These are phyloP conservation scores for Petrocephalus sullivani DNA, from an alignment of 2,797 vertebrate species.

Conservation along the genomic window DNA sequence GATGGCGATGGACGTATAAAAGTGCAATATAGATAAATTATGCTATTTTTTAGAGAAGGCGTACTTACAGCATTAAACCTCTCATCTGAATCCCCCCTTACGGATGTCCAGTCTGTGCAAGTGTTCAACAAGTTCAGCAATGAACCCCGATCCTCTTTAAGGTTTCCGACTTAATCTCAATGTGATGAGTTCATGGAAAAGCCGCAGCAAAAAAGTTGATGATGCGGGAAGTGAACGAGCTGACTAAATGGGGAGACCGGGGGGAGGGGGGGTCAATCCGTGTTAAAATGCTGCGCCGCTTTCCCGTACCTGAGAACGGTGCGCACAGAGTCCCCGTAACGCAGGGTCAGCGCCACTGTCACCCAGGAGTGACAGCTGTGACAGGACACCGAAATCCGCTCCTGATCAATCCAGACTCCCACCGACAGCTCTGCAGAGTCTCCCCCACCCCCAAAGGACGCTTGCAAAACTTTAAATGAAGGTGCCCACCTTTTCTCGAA, in stretches of 20 bases:
- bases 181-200: slow-evolving; percentile 52
- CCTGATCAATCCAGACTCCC: slow-evolving; percentile 48
- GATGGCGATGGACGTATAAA: not conserved
- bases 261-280: slow-evolving; percentile 52
- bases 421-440: slow-evolving; percentile 13
- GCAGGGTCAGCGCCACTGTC: slow-evolving; percentile 47
- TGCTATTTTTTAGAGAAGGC: not conserved
- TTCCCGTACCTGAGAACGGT: slow-evolving; percentile 38
- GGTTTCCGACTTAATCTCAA: slow-evolving; percentile 51
- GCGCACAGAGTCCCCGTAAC: slow-evolving; percentile 30
- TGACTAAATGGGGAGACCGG: slow-evolving; percentile 38
- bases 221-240: slow-evolving; percentile 42
- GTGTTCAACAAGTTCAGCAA: slow-evolving; percentile 67
- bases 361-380: slow-evolving; percentile 29
- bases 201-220: slow-evolving; percentile 43
- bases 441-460: slow-evolving; percentile 16
- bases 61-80: slow-evolving; percentile 39
- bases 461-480: slow-evolving; percentile 49
- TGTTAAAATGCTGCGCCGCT: slow-evolving; percentile 53
- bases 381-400: slow-evolving; percentile 40
- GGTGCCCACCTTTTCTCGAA: slow-evolving; percentile 19
- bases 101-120: slow-evolving; percentile 35
- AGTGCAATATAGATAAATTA: not conserved
- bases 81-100: slow-evolving; percentile 21
- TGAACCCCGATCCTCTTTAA: slow-evolving; percentile 56